Evolutionary conservation across 2,888 invertebrate species (phyloP).

Genomic region (Leucophenga maculata): DNA sequence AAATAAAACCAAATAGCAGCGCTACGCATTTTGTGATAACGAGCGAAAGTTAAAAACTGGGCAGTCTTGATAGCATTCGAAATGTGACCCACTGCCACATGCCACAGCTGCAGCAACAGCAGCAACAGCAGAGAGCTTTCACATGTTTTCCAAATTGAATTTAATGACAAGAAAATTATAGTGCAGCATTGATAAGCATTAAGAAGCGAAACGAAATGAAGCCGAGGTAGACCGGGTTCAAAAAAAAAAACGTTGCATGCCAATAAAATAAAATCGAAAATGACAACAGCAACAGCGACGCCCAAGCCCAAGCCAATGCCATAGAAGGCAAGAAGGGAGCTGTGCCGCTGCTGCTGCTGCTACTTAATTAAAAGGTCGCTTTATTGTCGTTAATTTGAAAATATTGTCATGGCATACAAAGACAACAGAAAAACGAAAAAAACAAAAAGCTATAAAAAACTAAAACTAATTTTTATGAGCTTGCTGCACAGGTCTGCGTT

Average conservation of each 20-base stretch:
- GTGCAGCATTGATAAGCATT: constrained; percentile 14
- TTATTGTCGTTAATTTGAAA: constrained; percentile 64
- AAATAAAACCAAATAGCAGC: no score
- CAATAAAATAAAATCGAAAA: constrained; percentile 12
- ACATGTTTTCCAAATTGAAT: constrained; percentile 40
- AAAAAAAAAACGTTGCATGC: constrained; percentile 13
- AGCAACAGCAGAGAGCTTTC: no score
- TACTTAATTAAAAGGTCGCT: constrained; percentile 65
- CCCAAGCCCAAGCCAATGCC: background rate
- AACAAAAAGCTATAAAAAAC: constrained; percentile 54
- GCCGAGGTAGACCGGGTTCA: no score
- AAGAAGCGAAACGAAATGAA: background rate
- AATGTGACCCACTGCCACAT: constrained; percentile 2
- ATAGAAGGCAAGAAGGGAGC: constrained; percentile 17
- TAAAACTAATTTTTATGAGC: constrained; percentile 57
- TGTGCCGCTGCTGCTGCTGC: constrained; percentile 30
- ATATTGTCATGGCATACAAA: constrained; percentile 62
- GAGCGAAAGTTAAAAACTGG: constrained; percentile 57
- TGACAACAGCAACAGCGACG: background rate
- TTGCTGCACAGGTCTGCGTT: constrained; percentile 49
- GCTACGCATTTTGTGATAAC: constrained; percentile 48
- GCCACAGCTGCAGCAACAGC: constrained; percentile 17
- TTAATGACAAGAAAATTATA: constrained; percentile 26
- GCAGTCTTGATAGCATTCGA: constrained; percentile 36
- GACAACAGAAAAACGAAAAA: no score